Evolutionary conservation across 2,113 vertebrate genomes (phyloP).

Genomic region (Eudorcas thomsonii): DNA sequence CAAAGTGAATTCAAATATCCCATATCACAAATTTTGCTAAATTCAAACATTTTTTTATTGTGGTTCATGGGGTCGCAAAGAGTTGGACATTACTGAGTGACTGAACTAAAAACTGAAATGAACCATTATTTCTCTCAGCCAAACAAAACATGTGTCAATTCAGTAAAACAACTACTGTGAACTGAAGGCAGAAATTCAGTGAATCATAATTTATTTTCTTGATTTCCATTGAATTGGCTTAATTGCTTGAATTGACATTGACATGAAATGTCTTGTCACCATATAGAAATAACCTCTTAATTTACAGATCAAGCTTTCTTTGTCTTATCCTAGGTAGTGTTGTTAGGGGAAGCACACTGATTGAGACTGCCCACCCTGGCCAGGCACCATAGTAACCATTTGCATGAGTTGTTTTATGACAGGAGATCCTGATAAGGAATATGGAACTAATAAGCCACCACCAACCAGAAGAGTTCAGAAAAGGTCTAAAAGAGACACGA

Average conservation of each 20-base stretch:
- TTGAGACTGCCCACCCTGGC: too few relatives aligned
- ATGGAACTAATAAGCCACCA: too few relatives aligned
- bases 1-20: neutral
- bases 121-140: neutral
- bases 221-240: neutral
- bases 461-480: accelerated
- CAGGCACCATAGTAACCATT: too few relatives aligned
- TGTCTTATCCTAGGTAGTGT: neutral
- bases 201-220: neutral
- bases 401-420: too few relatives aligned
- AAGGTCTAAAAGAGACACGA: too few relatives aligned
- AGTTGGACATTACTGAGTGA: neutral
- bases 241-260: neutral
- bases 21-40: neutral
- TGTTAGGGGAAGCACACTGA: too few relatives aligned
- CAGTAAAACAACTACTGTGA: neutral
- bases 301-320: neutral
- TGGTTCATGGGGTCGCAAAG: neutral
- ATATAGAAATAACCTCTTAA: neutral
- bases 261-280: neutral
- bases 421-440: too few relatives aligned
- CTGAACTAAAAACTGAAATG: neutral
- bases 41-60: neutral
- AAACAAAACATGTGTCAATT: neutral
- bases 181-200: neutral